Conservation (phyloP, 1,140 invertebrate genomes). For the Hydropsyche tenuis region DNA sequence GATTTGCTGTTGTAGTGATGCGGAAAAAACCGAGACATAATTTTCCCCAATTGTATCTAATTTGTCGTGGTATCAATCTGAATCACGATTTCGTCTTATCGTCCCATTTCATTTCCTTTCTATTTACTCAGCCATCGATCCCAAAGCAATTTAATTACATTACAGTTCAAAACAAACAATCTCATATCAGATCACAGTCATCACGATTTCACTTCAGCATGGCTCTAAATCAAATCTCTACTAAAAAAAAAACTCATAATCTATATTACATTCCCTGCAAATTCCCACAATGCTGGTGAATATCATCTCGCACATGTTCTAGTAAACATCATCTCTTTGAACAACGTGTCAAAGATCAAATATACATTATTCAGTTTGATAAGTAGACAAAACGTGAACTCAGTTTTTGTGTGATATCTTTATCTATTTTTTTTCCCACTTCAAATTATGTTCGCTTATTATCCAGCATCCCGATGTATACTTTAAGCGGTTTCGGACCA, state of each 20-base stretch:
- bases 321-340: too few relatives aligned
- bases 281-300: neutral
- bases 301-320: neutral
- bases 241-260: neutral
- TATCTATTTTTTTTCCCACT: conserved; percentile 5
- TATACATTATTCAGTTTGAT: conserved; percentile 15
- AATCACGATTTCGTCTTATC: conserved; percentile 27
- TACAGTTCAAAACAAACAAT: conserved; percentile 23
- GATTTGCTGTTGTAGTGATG: neutral
- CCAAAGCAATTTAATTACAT: conserved; percentile 25
- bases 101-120: conserved; percentile 23
- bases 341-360: conserved; percentile 19
- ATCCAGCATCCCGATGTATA: conserved; percentile 23
- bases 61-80: conserved; percentile 9
- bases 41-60: conserved; percentile 29
- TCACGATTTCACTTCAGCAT: conserved; percentile 22
- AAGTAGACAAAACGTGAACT: conserved; percentile 26
- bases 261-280: neutral
- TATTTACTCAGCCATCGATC: conserved; percentile 11
- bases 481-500: neutral
- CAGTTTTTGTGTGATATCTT: conserved; percentile 21
- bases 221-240: neutral
- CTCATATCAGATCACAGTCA: conserved; percentile 28
- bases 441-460: conserved; percentile 19
- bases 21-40: neutral